Percentiles rank a stretch among this genome's conserved stretches.
Evolutionary conservation across 1,140 invertebrate genomes (phyloP).

Genomic region (Chironomus striatipennis): DNA sequence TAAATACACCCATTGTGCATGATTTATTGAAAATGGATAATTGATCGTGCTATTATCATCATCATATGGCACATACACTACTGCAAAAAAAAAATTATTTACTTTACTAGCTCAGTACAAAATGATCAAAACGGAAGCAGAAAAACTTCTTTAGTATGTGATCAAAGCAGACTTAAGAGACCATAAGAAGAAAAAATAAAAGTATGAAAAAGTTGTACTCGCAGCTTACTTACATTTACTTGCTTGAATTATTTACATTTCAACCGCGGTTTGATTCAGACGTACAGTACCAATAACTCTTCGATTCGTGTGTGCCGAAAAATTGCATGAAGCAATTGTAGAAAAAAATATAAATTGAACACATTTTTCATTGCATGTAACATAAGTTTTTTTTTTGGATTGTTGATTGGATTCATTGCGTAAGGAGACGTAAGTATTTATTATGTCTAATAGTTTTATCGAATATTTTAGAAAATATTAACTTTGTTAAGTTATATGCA

Average conservation of each 20-base stretch:
- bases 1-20: too few species aligned
- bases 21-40: too few species aligned
- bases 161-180: background rate
- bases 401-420: conserved; percentile 1
- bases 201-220: background rate
- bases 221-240: background rate
- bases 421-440: background rate
- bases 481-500: too few species aligned
- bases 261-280: background rate
- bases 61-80: too few species aligned
- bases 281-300: background rate
- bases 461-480: too few species aligned
- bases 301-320: background rate
- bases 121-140: too few species aligned
- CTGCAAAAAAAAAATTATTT: too few species aligned
- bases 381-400: background rate
- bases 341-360: background rate
- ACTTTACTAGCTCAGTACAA: too few species aligned
- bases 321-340: background rate
- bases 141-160: background rate
- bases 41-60: too few species aligned
- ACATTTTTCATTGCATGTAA: background rate
- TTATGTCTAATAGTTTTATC: background rate
- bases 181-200: background rate
- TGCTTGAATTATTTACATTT: background rate